Percentiles rank a stretch among this genome's conserved stretches.
These are phyloP conservation scores for Trachemys scripta DNA, from an alignment of 2,113 vertebrate genomes.

Conservation along the genomic window DNA sequence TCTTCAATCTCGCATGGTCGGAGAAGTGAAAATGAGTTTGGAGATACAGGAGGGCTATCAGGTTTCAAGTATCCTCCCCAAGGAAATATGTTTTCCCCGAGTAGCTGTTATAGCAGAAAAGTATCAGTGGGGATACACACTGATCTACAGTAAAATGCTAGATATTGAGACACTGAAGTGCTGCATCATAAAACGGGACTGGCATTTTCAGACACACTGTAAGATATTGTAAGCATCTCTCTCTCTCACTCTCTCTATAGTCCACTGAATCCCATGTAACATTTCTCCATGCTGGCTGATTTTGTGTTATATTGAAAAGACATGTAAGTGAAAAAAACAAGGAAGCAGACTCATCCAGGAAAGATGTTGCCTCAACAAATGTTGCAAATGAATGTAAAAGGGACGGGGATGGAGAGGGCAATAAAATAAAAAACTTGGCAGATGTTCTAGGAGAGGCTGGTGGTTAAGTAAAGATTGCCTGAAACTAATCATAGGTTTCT, in stretches of 20 bases:
- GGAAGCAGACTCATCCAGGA: background rate
- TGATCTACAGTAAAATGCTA: background rate
- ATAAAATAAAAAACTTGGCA: background rate
- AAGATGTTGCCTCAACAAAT: background rate
- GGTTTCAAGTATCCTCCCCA: background rate
- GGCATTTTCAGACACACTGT: background rate
- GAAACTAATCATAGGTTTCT: background rate
- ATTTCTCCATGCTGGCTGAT: background rate
- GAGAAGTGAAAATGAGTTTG: conserved; percentile 11
- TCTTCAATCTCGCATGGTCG: background rate
- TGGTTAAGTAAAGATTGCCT: background rate
- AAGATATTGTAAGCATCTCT: background rate
- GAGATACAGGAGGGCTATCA: background rate
- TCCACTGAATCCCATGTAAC: background rate
- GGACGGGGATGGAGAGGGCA: background rate
- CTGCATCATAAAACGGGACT: background rate
- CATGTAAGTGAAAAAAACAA: background rate
- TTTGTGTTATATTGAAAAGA: background rate
- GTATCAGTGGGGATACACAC: background rate
- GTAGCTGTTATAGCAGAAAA: background rate
- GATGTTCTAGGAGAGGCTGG: background rate
- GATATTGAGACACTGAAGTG: background rate
- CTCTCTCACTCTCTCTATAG: background rate
- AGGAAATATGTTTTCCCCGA: background rate
- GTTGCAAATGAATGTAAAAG: background rate